phyloP scores from a whole-genome alignment of 2,888 invertebrate species.

The Rugalucina vietnamica region DNA sequence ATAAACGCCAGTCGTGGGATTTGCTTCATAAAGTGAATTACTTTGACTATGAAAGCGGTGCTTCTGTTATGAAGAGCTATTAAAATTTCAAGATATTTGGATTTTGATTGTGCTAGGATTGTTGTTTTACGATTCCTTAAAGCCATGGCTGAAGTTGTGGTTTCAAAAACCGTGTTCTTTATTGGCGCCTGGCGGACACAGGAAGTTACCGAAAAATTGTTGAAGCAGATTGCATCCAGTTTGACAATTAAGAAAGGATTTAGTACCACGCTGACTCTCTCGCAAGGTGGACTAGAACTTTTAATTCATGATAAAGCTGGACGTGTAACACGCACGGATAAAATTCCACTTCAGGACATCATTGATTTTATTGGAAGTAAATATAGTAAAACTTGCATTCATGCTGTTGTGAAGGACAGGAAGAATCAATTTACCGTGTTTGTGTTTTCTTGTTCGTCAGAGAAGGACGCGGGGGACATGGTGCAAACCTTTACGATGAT shows the following conservation, averaged over 20 bases:
- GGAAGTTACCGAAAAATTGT: constrained; percentile 61
- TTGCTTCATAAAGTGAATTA: neutral
- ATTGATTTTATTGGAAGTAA: constrained; percentile 67
- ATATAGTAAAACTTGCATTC: constrained; percentile 57
- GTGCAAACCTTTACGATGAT: constrained; percentile 52
- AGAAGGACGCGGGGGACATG: constrained; percentile 59
- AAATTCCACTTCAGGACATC: constrained; percentile 60
- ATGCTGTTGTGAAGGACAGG: constrained; percentile 65
- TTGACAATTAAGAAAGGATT: constrained; percentile 64
- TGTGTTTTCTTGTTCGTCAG: constrained; percentile 62
- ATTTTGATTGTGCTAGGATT: neutral
- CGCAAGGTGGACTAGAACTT: constrained; percentile 61
- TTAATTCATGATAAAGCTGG: constrained; percentile 50
- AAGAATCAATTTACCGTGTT: constrained; percentile 61
- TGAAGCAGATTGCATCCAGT: constrained; percentile 60
- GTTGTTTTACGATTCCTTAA: too few relatives aligned
- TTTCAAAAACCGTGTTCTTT: constrained; percentile 58
- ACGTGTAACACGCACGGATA: constrained; percentile 45
- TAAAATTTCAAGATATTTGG: neutral
- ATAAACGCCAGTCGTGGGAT: constrained; percentile 16
- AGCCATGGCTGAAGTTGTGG: constrained; percentile 26
- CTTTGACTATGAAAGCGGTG: neutral
- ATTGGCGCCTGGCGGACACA: constrained; percentile 68
- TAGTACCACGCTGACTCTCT: constrained; percentile 58
- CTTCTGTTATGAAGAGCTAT: neutral